Evolutionary conservation across 2,797 vertebrate genomes (phyloP).

Genomic region (Orientallactaga sibirica): DNA sequence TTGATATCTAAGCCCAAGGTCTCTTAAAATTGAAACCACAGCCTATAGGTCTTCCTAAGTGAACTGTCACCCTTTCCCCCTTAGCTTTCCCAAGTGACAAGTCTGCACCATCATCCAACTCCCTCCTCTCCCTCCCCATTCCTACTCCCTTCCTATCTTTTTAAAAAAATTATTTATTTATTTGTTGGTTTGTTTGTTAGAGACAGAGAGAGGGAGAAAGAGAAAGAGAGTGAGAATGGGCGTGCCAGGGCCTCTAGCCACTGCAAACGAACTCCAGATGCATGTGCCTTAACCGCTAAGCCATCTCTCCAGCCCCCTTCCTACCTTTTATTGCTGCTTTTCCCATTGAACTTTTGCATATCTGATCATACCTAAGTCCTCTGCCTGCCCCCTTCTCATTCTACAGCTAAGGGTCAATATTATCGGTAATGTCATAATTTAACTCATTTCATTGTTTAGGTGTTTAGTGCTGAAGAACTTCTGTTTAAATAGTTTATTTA

Average conservation of each 20-base stretch:
- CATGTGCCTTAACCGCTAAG: no score
- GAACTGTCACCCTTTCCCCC: neutral
- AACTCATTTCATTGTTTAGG: neutral
- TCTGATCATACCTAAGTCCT: neutral
- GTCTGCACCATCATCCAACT: neutral
- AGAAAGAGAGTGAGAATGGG: no score
- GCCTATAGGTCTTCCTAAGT: neutral
- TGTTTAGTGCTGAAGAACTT: no score
- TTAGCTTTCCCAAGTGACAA: neutral
- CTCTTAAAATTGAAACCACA: neutral
- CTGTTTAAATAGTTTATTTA: no score
- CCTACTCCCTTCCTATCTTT: neutral
- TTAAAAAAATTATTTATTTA: no score
- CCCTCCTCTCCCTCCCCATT: neutral
- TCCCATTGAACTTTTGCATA: neutral
- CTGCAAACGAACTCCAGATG: no score
- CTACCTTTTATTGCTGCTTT: conserved; percentile 4
- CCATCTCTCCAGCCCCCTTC: neutral
- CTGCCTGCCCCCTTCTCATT: neutral
- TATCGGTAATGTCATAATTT: neutral
- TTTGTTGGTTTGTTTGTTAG: no score
- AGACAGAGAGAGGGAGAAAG: no score
- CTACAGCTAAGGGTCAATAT: neutral
- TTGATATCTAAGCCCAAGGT: neutral
- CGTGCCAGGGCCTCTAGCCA: no score